Evolutionary conservation across 2,797 vertebrate species (phyloP), one percentile per base, ranked within the genome.

Genomic region (Anguilla marmorata): DNA sequence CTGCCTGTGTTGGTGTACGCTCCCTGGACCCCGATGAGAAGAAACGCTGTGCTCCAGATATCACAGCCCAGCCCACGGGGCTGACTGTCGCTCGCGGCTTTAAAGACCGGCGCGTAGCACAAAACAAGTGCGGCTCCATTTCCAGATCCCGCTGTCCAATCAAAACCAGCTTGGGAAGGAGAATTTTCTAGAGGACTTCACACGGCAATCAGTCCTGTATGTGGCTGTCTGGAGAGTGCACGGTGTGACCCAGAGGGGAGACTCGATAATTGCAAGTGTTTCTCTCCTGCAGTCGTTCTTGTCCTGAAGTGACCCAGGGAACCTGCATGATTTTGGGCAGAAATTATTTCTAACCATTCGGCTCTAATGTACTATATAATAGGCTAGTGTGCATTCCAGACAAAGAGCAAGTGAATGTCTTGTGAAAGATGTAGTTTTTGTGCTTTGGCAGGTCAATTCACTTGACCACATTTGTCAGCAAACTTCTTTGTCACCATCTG

Each of bases 41-140:
- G 88, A 84, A 89, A 93, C 94, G 94, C 94, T 95, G 94, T 87
- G 91, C 86, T 92, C 93, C 94, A 95, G 92, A 95, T 95, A 94
- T 95, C 91, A 92, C n/a, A 85, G 92, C 86, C 89, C 72, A 76
- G 12, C 72, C 90, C 58, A 30, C 90, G 90, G 66, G 86, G 89
- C 87, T 89, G 89, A 30, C 86, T 87, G 2, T 41, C 3, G 1
- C 30, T 19, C 37, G 11, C 33, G 14, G 19, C 74, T 79, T 21
- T 8, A 45, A 37, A 19, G 37, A 19, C 11, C 74, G 7, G 14
- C 2, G 74, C 3, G 6, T 16, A 1, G 74, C 33, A 37, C 33
- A 41, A 76, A 41, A 76, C 74, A 16, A 33, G 30, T 14, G 74
- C 8, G 30, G 66, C 66, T 69, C 66, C 72, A 37, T 11, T 16